These are phyloP conservation scores for Alosa sapidissima DNA, from an alignment of 2,797 vertebrate genomes.

Conservation along the genomic window DNA sequence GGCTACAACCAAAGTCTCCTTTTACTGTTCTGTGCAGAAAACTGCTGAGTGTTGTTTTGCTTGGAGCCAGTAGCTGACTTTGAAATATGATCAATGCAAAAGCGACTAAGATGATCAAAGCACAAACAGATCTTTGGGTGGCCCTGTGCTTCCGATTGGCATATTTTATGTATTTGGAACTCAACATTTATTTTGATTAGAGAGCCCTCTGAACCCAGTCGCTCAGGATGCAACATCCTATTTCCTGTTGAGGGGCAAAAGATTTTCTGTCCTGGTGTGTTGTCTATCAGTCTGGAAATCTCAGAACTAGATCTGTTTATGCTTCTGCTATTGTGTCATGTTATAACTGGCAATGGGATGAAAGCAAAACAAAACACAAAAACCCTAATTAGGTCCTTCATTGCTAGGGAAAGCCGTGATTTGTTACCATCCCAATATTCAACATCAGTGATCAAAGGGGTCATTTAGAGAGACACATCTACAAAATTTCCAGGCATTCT, in stretches of 20 bases:
- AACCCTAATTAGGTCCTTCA: slow-evolving; percentile 49
- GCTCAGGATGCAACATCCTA: slow-evolving; percentile 64
- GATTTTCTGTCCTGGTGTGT: slow-evolving; percentile 52
- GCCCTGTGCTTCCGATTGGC: slow-evolving; percentile 59
- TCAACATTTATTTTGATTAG: slow-evolving; percentile 58
- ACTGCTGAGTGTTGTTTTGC: slow-evolving; percentile 56
- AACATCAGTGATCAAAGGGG: not conserved
- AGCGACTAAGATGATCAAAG: slow-evolving; percentile 59
- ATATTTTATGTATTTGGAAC: slow-evolving; percentile 59
- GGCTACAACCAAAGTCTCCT: slow-evolving; percentile 43
- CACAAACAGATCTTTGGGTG: slow-evolving; percentile 57
- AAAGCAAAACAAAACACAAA: slow-evolving; percentile 34
- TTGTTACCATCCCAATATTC: slow-evolving; percentile 20
- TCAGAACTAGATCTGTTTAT: slow-evolving; percentile 57
- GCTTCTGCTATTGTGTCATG: slow-evolving; percentile 51
- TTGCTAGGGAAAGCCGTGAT: slow-evolving; percentile 32
- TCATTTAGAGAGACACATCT: not conserved
- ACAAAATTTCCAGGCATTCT: not conserved
- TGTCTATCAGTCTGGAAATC: slow-evolving; percentile 58
- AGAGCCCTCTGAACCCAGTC: slow-evolving; percentile 48
- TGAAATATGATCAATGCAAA: slow-evolving; percentile 46
- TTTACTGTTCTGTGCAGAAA: slow-evolving; percentile 42
- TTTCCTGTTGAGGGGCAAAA: slow-evolving; percentile 63
- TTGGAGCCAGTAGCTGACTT: slow-evolving; percentile 54
- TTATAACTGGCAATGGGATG: slow-evolving; percentile 56